A percentile compares a stretch with the other conserved stretches of the same genome.
phyloP scores from a whole-genome alignment of 2,888 invertebrate species.

The Cryptus armator region DNA sequence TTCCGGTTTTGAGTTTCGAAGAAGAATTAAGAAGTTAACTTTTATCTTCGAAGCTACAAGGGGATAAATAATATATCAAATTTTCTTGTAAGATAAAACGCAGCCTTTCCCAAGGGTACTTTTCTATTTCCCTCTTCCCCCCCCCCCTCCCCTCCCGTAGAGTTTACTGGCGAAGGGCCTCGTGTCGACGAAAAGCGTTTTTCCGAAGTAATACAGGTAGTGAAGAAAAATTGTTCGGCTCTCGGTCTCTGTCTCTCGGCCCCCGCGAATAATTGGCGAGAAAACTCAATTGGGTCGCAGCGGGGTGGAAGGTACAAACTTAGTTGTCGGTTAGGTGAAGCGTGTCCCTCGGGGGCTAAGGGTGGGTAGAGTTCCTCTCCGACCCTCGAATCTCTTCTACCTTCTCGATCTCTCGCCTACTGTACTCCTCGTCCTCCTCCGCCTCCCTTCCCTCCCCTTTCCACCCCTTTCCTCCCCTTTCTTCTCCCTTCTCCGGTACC shows the following conservation, averaged over 20 bases:
- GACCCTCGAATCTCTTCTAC: conserved; percentile 26
- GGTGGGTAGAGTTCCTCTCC: conserved; percentile 38
- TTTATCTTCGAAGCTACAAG: conserved; percentile 1
- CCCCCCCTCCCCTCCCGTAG: not conserved
- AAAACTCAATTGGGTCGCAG: conserved; percentile 72
- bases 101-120: not conserved
- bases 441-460: not conserved
- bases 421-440: not conserved
- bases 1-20: not conserved
- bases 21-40: not conserved
- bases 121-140: not conserved
- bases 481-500: not conserved
- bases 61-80: not conserved
- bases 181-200: conserved; percentile 18
- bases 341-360: conserved; percentile 64
- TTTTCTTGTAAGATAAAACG: conserved; percentile 3
- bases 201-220: conserved; percentile 1
- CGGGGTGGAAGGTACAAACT: conserved; percentile 59
- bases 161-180: not conserved
- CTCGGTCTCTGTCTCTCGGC: not conserved
- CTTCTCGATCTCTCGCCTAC: conserved; percentile 16
- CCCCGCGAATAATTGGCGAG: conserved; percentile 73
- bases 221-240: conserved; percentile 41
- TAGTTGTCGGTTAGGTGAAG: conserved; percentile 67
- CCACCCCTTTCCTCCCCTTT: not conserved